Evolutionary conservation across 2,113 vertebrate species (phyloP), one percentile per base, ranked within the genome.

Genomic region (Campylomormyrus numenius): DNA sequence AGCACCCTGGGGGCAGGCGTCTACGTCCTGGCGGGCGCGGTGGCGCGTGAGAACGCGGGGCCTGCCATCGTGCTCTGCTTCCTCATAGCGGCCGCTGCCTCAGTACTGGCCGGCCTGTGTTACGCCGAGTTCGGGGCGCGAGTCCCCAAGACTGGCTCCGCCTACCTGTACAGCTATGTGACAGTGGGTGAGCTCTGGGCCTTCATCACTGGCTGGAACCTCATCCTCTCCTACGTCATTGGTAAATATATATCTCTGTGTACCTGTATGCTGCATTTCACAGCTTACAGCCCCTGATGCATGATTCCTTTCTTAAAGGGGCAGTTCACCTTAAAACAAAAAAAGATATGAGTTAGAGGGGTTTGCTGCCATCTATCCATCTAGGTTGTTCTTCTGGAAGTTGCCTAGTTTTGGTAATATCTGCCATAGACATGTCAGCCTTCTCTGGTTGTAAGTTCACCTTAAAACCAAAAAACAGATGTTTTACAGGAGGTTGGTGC

Each of bases 141-240:
- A 0, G 98, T 99, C 66, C 98, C 98, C 56, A 98, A 95, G 94
- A 98, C 98, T 0, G 98, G 98, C 62, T 99, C 98, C 0, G 98
- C 98, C 6, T 99, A 99, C 93, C 97, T 99, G 46, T 99, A 99
- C 92, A 99, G 97, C 94, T 99, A 99, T 0, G 98, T 99, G 88
- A 99, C 98, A 0, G 98, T 99, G 0, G 98, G 98, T 0, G 98
- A 99, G 91, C 95, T 99, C 42, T 98, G 96, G 97, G 98, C 98
- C 89, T 99, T 99, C 90, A 96, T 99, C 94, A 99, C 98, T 0
- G 98, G 98, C 27, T 99, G 98, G 98, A 99, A 99, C 94, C 94
- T 99, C 92, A 99, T 99, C 93, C 97, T 99, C 4, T 97, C 98
- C 45, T 99, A 99, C n/a, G 92, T 99, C 90, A 99, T 99, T 0